Evolutionary conservation across 2,113 vertebrate genomes (phyloP).

Genomic region (Nematolebias whitei): DNA sequence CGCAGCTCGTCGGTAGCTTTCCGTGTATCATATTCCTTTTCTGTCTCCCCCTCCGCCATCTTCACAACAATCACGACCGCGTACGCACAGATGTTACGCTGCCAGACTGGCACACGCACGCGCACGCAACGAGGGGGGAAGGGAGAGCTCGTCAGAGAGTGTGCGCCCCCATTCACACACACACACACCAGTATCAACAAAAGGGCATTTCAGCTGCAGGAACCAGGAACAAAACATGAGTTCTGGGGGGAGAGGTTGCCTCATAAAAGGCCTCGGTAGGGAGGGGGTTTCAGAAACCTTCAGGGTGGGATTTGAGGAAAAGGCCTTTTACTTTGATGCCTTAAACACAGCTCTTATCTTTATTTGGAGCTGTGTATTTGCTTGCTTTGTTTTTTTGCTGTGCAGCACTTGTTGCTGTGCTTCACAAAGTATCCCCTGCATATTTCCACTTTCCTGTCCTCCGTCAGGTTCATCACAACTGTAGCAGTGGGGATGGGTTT

Average conservation of each 20-base stretch:
- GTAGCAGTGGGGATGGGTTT: too few relatives aligned
- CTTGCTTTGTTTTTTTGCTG: too few relatives aligned
- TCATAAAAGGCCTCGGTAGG: neutral
- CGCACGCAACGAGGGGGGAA: conserved; percentile 63
- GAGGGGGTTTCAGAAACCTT: too few relatives aligned
- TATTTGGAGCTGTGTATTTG: too few relatives aligned
- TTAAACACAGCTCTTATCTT: too few relatives aligned
- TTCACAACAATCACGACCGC: conserved; percentile 97
- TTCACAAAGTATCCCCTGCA: too few relatives aligned
- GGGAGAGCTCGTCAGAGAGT: conserved; percentile 32
- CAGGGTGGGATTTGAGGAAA: too few relatives aligned
- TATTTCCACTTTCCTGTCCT: too few relatives aligned
- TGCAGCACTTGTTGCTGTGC: too few relatives aligned
- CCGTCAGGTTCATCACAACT: too few relatives aligned
- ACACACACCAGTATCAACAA: too few relatives aligned
- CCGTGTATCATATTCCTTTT: conserved; percentile 87
- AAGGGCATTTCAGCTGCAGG: neutral
- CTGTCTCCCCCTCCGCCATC: conserved; percentile 99
- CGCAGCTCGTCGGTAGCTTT: conserved; percentile 86
- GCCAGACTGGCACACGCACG: conserved; percentile 76
- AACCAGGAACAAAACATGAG: neutral
- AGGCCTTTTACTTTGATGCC: too few relatives aligned
- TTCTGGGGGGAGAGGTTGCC: neutral
- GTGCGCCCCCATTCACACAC: conserved; percentile 12
- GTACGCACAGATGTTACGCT: conserved; percentile 87